A percentile compares a stretch with the other conserved stretches of the same genome.
Conservation (phyloP, 2,113 vertebrate genomes). For the Ceyx melanurus region DNA sequence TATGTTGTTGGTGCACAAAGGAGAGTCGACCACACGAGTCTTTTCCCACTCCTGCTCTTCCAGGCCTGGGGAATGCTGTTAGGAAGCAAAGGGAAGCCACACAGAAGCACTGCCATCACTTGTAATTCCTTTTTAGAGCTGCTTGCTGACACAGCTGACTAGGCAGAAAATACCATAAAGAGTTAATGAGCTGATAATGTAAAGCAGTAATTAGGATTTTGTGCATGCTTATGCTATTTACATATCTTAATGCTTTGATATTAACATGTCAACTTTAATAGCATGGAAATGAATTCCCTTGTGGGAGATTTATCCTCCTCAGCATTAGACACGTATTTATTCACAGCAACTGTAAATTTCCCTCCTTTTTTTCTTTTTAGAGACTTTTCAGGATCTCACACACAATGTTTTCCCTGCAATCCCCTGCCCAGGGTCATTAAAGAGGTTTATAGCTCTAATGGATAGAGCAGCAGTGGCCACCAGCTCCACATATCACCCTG, state of each 20-base stretch:
- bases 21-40: not conserved
- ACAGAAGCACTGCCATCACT: not conserved
- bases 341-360: conserved; percentile 19
- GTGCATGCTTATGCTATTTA: conserved; percentile 73
- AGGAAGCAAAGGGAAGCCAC: not conserved
- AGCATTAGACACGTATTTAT: not conserved
- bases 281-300: conserved; percentile 61
- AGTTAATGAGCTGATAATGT: conserved; percentile 75
- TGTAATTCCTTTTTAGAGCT: conserved; percentile 61
- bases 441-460: conserved; percentile 11
- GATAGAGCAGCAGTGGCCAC: not conserved
- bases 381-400: not conserved
- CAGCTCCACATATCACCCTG: not conserved
- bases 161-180: conserved; percentile 70
- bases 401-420: not conserved
- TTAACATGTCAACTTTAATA: conserved; percentile 70
- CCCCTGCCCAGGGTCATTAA: not conserved
- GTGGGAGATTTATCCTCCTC: conserved; percentile 32
- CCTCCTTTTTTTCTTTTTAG: conserved; percentile 10
- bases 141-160: conserved; percentile 72
- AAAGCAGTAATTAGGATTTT: conserved; percentile 76
- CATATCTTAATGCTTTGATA: conserved; percentile 78
- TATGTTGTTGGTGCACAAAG: conserved; percentile 66
- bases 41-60: conserved; percentile 4
- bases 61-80: not conserved